Conservation (phyloP, 2,113 vertebrate species). For the Amphiprion ocellaris region DNA sequence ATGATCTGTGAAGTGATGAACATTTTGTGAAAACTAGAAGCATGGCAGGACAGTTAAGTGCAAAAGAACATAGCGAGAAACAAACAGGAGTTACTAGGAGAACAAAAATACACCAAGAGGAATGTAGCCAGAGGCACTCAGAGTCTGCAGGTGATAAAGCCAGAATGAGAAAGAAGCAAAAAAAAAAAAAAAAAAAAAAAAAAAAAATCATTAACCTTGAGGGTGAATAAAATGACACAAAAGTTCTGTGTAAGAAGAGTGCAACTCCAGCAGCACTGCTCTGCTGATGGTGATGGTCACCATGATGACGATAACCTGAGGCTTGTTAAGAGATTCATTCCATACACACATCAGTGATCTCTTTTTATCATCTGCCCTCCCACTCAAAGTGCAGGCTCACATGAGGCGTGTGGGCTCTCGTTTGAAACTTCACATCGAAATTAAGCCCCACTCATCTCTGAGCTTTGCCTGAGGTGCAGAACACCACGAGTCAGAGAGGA, state of each 20-base stretch:
- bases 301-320: slow-evolving; percentile 62
- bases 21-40: slow-evolving; percentile 4
- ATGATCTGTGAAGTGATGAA: slow-evolving; percentile 15
- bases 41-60: slow-evolving; percentile 19
- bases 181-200: slow-evolving; percentile 28
- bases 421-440: slow-evolving; percentile 68
- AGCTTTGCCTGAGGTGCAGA: slow-evolving; percentile 54
- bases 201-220: slow-evolving; percentile 37
- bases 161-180: neutral
- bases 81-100: neutral
- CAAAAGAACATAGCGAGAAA: slow-evolving; percentile 12
- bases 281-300: slow-evolving; percentile 59
- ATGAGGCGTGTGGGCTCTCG: slow-evolving; percentile 43
- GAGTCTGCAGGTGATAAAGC: neutral
- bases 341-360: slow-evolving; percentile 49
- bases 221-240: slow-evolving; percentile 20
- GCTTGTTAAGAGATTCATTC: slow-evolving; percentile 53
- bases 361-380: slow-evolving; percentile 58
- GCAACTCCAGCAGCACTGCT: slow-evolving; percentile 25
- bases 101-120: slow-evolving; percentile 8
- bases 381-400: slow-evolving; percentile 54
- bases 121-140: slow-evolving; percentile 13
- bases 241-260: slow-evolving; percentile 23
- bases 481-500: slow-evolving; percentile 36
- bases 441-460: slow-evolving; percentile 62